A percentile compares a stretch with the other conserved stretches of the same genome.
Evolutionary conservation across 2,888 invertebrate species (phyloP).

Genomic region (Andricus curvator): DNA sequence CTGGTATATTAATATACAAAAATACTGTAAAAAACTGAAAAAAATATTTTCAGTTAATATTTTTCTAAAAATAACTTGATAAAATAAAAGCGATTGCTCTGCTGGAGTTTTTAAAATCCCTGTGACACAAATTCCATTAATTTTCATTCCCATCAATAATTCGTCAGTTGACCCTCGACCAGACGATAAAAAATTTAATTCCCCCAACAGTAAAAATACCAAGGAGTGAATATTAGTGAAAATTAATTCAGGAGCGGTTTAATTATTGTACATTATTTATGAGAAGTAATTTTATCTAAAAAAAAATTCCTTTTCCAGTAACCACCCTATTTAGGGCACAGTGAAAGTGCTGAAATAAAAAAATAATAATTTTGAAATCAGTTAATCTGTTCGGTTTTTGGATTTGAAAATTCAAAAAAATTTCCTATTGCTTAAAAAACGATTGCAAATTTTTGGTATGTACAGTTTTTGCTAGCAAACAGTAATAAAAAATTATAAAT

Average conservation of each 20-base stretch:
- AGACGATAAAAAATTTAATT: not conserved
- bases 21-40: too few species aligned
- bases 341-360: too few species aligned
- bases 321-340: not conserved
- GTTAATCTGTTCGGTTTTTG: too few species aligned
- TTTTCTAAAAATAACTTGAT: not conserved
- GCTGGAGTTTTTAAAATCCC: not conserved
- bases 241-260: not conserved
- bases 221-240: not conserved
- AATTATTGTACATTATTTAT: not conserved
- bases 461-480: too few species aligned
- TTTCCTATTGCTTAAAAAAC: too few species aligned
- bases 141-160: conserved; percentile 13
- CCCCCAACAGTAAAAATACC: conserved; percentile 3
- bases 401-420: too few species aligned
- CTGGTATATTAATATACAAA: too few species aligned
- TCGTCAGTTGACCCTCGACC: not conserved
- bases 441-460: too few species aligned
- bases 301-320: not conserved
- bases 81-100: not conserved
- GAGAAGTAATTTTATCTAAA: not conserved
- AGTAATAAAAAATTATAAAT: too few species aligned
- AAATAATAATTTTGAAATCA: too few species aligned
- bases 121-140: conserved; percentile 14
- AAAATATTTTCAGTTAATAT: too few species aligned